Conservation (phyloP, 2,113 vertebrate genomes). For the Scalopus aquaticus region DNA sequence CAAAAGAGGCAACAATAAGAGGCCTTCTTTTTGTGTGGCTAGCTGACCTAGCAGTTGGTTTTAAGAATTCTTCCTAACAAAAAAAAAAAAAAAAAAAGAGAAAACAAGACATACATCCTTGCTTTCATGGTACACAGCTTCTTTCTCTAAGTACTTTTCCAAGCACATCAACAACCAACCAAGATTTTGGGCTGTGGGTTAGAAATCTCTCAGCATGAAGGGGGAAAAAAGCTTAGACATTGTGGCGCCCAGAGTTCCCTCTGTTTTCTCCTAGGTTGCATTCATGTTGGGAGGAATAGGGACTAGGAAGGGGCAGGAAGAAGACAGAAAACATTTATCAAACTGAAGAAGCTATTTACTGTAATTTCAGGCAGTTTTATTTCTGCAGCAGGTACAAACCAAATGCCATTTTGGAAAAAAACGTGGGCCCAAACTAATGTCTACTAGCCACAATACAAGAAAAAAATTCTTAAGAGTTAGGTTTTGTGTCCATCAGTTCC, state of each 20-base stretch:
- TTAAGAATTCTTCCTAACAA: background rate
- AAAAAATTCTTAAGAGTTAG: background rate
- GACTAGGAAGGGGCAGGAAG: background rate
- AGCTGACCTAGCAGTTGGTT: background rate
- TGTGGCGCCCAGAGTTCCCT: background rate
- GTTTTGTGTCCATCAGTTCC: background rate
- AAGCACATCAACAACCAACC: background rate
- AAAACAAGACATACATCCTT: background rate
- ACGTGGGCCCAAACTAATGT: background rate
- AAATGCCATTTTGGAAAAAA: conserved; percentile 19
- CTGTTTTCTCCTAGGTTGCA: background rate
- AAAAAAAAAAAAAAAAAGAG: conserved; percentile 31
- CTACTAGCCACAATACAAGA: background rate
- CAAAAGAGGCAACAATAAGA: background rate
- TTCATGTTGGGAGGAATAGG: background rate
- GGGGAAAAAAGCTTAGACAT: background rate
- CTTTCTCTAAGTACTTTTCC: background rate
- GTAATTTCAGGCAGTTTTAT: background rate
- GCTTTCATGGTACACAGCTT: background rate
- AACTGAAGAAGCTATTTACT: background rate
- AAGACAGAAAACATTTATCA: background rate
- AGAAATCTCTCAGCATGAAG: background rate
- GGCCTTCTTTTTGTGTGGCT: background rate
- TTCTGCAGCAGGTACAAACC: background rate
- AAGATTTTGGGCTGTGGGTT: background rate